Evolutionary conservation across 2,888 invertebrate genomes (phyloP).

Genomic region (Drosophila lutescens): DNA sequence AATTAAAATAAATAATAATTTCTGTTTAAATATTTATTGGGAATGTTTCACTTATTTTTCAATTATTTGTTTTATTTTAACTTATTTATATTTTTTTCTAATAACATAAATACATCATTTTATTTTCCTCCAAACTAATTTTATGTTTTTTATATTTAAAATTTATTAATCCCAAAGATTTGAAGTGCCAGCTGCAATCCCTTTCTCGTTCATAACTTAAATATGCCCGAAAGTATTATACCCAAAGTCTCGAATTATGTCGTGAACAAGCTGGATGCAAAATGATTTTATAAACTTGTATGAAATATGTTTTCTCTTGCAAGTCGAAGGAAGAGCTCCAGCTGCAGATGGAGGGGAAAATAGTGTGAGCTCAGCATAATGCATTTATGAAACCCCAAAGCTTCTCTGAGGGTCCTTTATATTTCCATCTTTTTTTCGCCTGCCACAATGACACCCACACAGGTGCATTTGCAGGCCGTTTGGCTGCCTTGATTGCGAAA

Average conservation of each 20-base stretch:
- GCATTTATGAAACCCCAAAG: slow-evolving; percentile 12
- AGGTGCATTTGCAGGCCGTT: slow-evolving; percentile 26
- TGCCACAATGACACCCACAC: slow-evolving; percentile 46
- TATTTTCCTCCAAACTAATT: too few relatives aligned
- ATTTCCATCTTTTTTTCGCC: slow-evolving; percentile 2
- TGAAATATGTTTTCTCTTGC: neutral
- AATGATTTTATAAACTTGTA: neutral
- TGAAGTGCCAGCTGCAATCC: neutral
- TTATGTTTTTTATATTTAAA: neutral
- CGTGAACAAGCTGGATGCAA: neutral
- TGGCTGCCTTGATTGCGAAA: slow-evolving; percentile 55
- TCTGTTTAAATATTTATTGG: neutral
- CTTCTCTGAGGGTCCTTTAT: slow-evolving; percentile 17
- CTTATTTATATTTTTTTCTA: too few relatives aligned
- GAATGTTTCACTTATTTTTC: too few relatives aligned
- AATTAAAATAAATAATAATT: neutral
- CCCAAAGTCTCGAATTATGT: slow-evolving; percentile 4
- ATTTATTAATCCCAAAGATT: neutral
- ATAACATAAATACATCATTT: too few relatives aligned
- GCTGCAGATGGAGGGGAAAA: slow-evolving; percentile 3
- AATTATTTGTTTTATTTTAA: too few relatives aligned
- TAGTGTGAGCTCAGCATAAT: slow-evolving; percentile 8
- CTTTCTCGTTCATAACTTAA: neutral
- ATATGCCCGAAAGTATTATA: neutral
- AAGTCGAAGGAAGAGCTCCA: neutral